Base-by-base conservation (phyloP, 2,113 vertebrate genomes). In the Corythaixoides concolor region DNA sequence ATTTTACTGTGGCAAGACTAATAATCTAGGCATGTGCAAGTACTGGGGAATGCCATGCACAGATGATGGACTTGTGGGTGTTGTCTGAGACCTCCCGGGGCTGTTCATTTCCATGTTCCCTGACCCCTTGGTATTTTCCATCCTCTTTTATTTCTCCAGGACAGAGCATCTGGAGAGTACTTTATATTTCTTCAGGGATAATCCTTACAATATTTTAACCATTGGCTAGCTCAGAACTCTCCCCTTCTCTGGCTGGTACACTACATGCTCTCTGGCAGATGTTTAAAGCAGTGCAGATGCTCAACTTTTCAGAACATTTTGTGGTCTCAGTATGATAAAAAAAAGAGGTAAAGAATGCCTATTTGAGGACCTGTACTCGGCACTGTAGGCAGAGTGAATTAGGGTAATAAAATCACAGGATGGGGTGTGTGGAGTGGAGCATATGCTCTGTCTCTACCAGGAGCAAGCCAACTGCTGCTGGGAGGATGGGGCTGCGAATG, bases 381-480 rank as follows among this genome's bases (percentile, higher is more conserved):
- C 73, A 45, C 10, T 45, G 16, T 8, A 89, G 58, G 37, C 41
- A 68, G 92, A 73, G 55, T 43, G 82, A 85, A 82, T 4, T 79
- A 69, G 86, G 90, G 49, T 64, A 93, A 77, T 58, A 83, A 89
- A 95, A 85, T 89, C 73, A 79, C 39, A 69, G 77, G 85, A 24
- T 18, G 41, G 70, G 62, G 82, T 50, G 80, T 79, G 73, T 85
- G 58, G 90, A 96, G 86, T n/a, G 56, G 58, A 96, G 50, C 95
- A 97, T 87, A 95, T 94, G 91, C 67, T 95, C 62, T 14, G 5
- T 53, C 69, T 83, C 63, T 53, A 91, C 80, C 87, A 95, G 69
- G 70, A 93, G 87, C 18, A 3, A 96, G 88, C 89, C 94, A 96
- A 91, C 94, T 95, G 95, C 89, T 92, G 62, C 86, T 69, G 81